Conservation (phyloP, 2,888 invertebrate species). For the Polia nebulosa region DNA sequence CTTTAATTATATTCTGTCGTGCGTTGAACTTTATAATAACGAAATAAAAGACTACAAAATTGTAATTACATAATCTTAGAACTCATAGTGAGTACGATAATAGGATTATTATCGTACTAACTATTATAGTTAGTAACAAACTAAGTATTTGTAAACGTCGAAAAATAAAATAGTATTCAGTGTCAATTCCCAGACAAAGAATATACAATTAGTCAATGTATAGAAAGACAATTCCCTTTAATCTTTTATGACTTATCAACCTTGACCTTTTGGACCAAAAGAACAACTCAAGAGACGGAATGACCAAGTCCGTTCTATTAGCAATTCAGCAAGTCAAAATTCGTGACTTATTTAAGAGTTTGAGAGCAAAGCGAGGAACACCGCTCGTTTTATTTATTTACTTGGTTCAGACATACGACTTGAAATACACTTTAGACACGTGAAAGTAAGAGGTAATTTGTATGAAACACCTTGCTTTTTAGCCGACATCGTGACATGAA, state of each 20-base stretch:
- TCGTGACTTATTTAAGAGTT: slow-evolving; percentile 59
- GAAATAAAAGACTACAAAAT: neutral
- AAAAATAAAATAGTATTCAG: neutral
- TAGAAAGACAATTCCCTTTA: slow-evolving; percentile 7
- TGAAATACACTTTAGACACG: slow-evolving; percentile 10
- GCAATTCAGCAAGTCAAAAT: slow-evolving; percentile 57
- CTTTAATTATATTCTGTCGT: neutral
- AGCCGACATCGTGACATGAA: too few species aligned
- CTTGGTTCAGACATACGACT: slow-evolving; percentile 2
- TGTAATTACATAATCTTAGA: neutral
- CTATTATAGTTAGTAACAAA: too few species aligned
- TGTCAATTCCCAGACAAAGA: too few species aligned
- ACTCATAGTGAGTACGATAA: too few species aligned
- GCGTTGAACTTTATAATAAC: too few species aligned
- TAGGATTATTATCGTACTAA: too few species aligned
- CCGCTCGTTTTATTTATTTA: slow-evolving; percentile 55
- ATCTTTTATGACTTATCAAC: slow-evolving; percentile 9
- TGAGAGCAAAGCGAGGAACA: slow-evolving; percentile 34
- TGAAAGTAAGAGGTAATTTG: neutral
- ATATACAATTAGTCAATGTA: neutral
- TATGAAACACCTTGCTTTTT: neutral
- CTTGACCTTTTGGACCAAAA: slow-evolving; percentile 43
- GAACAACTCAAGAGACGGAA: slow-evolving; percentile 23
- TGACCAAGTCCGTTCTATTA: slow-evolving; percentile 38
- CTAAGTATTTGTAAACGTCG: neutral